Evolutionary conservation across 2,113 vertebrate species (phyloP).

Genomic region (Gorsachius goisagi): DNA sequence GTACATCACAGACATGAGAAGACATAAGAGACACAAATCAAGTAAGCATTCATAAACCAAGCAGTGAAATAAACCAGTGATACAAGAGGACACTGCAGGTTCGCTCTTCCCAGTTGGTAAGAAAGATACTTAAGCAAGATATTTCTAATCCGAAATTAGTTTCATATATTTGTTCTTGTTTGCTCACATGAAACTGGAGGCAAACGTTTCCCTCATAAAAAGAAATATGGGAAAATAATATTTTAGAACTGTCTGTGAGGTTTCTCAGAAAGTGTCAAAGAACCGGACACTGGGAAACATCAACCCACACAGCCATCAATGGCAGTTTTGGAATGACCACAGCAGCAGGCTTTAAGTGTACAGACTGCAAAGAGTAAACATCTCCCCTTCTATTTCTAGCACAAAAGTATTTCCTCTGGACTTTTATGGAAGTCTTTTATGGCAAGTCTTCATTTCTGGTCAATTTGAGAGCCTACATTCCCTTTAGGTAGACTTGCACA

Average conservation of each 20-base stretch:
- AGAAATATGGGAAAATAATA: background rate
- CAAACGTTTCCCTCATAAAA: background rate
- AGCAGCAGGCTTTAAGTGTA: background rate
- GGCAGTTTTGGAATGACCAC: background rate
- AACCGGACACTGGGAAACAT: background rate
- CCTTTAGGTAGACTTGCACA: background rate
- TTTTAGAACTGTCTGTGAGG: background rate
- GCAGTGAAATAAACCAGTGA: background rate
- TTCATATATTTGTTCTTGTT: background rate
- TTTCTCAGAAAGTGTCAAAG: background rate
- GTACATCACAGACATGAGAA: background rate
- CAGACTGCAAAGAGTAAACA: fast-evolving
- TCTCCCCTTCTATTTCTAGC: background rate
- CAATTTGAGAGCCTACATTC: background rate
- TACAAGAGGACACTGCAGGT: background rate
- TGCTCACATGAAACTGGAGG: background rate
- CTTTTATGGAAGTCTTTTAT: background rate
- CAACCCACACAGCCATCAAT: background rate
- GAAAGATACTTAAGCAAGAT: background rate
- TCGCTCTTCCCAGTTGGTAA: background rate
- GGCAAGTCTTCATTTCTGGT: background rate
- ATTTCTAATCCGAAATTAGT: background rate
- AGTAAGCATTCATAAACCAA: background rate
- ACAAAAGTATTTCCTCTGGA: background rate
- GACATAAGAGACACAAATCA: background rate